Conservation (phyloP, 2,113 vertebrate species). For the Opisthocomus hoazin region DNA sequence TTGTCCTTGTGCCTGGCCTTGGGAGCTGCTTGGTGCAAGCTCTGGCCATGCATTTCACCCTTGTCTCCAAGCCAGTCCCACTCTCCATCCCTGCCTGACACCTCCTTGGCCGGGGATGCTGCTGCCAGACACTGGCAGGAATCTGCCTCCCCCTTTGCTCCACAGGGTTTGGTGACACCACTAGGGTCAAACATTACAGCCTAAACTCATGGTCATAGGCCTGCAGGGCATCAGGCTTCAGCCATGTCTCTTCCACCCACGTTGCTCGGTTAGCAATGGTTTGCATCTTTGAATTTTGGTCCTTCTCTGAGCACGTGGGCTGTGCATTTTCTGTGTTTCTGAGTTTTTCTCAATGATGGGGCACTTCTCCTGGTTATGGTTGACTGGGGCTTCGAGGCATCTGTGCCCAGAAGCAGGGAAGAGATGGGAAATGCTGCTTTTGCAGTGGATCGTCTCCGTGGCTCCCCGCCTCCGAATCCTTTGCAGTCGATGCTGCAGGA, state of each 20-base stretch:
- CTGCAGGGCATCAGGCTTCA: not conserved
- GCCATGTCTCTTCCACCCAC: not conserved
- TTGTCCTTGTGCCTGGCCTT: not conserved
- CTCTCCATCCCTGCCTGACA: not conserved
- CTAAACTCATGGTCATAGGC: rapidly evolving
- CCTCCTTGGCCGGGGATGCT: not conserved
- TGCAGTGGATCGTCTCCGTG: rapidly evolving
- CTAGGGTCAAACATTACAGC: too few species aligned
- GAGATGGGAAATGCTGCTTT: not conserved
- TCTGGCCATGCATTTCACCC: rapidly evolving
- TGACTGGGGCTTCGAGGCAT: not conserved
- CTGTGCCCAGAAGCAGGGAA: not conserved
- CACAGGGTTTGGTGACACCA: rapidly evolving
- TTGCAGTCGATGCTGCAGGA: not conserved
- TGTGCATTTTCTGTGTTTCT: not conserved
- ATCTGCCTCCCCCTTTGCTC: too few species aligned
- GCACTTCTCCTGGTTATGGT: not conserved
- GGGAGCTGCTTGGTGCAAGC: not conserved
- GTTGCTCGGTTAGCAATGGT: rapidly evolving
- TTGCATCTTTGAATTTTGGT: not conserved
- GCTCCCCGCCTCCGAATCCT: not conserved
- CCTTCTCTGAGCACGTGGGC: rapidly evolving
- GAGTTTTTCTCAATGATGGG: rapidly evolving
- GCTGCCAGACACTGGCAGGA: not conserved
- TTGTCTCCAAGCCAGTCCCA: not conserved